Conservation (phyloP, 2,888 invertebrate species). For the Ischnus inquisitorius region DNA sequence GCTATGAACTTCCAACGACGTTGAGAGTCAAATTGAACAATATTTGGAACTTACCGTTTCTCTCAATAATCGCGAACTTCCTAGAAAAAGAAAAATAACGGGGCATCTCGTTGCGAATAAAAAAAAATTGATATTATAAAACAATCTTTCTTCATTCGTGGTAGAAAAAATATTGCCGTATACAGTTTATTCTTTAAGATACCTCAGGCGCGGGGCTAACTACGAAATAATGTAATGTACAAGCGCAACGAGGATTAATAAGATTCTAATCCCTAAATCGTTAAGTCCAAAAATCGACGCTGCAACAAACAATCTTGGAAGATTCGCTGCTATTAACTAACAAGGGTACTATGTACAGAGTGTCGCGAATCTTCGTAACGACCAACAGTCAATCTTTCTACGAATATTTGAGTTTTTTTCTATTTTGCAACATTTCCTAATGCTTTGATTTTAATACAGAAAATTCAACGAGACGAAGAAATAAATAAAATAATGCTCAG, state of each 20-base stretch:
- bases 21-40: constrained; percentile 39
- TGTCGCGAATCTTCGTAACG: constrained; percentile 28
- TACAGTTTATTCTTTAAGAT: neutral
- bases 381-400: constrained; percentile 53
- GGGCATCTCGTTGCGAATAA: neutral
- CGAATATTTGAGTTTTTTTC: constrained; percentile 3
- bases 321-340: constrained; percentile 42
- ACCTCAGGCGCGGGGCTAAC: neutral
- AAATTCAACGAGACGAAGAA: neutral
- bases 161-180: constrained; percentile 1
- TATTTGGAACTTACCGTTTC: constrained; percentile 8
- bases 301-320: constrained; percentile 39
- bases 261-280: neutral
- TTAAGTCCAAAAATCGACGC: neutral
- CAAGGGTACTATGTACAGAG: constrained; percentile 38
- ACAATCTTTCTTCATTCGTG: neutral
- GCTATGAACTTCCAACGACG: neutral
- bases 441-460: neutral
- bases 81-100: neutral
- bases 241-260: neutral
- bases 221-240: neutral
- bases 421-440: neutral
- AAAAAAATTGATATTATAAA: neutral
- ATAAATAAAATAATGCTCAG: constrained; percentile 56
- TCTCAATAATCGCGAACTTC: too few species aligned